These are phyloP conservation scores for Lineus longissimus DNA, from an alignment of 1,140 invertebrate genomes.

Conservation along the genomic window DNA sequence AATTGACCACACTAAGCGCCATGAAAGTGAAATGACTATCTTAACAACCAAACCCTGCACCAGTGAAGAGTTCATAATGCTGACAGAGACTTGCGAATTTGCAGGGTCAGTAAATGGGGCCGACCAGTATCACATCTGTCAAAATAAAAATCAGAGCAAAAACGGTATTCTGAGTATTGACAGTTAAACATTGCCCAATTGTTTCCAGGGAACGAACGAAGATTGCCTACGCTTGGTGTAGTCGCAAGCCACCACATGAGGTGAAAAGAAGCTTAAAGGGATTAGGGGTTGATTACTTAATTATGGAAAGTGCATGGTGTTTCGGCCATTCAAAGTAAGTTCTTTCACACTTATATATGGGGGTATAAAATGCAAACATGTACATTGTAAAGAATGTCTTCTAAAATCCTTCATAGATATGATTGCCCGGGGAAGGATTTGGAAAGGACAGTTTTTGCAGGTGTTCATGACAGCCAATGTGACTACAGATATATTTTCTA, in stretches of 20 bases:
- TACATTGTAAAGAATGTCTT: not conserved
- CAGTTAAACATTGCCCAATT: no score
- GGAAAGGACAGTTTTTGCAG: not conserved
- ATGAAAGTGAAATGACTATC: no score
- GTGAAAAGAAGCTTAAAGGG: constrained; percentile 49
- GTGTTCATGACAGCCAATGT: not conserved
- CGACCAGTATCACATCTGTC: no score
- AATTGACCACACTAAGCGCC: no score
- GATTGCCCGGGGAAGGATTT: not conserved
- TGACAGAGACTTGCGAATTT: no score
- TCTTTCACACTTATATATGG: not conserved
- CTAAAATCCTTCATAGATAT: not conserved
- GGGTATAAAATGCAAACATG: not conserved
- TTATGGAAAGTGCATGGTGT: constrained; percentile 58
- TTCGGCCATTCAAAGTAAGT: constrained; percentile 59
- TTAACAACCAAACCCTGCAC: no score
- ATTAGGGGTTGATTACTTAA: constrained; percentile 51
- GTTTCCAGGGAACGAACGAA: constrained; percentile 64
- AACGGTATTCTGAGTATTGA: no score
- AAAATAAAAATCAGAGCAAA: no score
- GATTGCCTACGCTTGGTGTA: constrained; percentile 59
- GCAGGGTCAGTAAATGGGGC: no score
- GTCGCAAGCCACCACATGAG: constrained; percentile 47
- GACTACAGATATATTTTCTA: not conserved
- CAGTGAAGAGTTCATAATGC: no score